phyloP scores from a whole-genome alignment of 2,797 vertebrate genomes.

The Thaleichthys pacificus region DNA sequence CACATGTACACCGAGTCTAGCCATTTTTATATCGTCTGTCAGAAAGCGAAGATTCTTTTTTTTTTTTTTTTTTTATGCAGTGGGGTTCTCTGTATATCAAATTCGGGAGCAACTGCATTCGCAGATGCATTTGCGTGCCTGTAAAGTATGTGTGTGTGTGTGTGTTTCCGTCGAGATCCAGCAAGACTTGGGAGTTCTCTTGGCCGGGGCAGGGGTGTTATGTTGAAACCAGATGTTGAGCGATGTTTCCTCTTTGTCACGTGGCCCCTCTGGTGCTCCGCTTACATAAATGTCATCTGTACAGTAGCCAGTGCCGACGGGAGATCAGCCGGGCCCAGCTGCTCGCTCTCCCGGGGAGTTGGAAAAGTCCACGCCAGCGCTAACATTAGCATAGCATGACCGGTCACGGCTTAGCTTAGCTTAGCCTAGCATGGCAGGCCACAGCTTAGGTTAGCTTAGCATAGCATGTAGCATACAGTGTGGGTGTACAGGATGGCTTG shows the following conservation, averaged over 20 bases:
- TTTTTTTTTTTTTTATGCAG: background rate
- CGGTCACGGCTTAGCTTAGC: background rate
- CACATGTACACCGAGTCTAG: background rate
- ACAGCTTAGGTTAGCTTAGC: background rate
- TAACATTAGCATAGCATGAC: background rate
- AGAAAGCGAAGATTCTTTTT: background rate
- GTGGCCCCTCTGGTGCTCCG: conserved; percentile 39
- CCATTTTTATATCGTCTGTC: background rate
- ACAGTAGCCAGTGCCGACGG: conserved; percentile 50
- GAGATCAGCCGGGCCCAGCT: conserved; percentile 28
- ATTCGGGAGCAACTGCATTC: conserved; percentile 12
- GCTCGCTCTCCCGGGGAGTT: conserved; percentile 24
- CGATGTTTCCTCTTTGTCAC: conserved; percentile 54
- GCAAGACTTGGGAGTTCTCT: conserved; percentile 23
- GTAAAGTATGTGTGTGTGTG: background rate
- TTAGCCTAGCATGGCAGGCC: background rate
- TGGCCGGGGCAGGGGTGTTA: conserved; percentile 37
- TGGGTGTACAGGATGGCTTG: background rate
- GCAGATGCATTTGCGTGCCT: background rate
- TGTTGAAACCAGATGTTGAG: conserved; percentile 60
- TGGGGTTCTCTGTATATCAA: conserved; percentile 17
- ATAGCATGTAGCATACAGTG: background rate
- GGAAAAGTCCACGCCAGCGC: conserved; percentile 22
- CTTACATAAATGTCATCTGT: conserved; percentile 59
- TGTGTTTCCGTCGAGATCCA: conserved; percentile 19